Evolutionary conservation across 2,888 invertebrate genomes (phyloP).

Genomic region (Protophormia terraenovae): DNA sequence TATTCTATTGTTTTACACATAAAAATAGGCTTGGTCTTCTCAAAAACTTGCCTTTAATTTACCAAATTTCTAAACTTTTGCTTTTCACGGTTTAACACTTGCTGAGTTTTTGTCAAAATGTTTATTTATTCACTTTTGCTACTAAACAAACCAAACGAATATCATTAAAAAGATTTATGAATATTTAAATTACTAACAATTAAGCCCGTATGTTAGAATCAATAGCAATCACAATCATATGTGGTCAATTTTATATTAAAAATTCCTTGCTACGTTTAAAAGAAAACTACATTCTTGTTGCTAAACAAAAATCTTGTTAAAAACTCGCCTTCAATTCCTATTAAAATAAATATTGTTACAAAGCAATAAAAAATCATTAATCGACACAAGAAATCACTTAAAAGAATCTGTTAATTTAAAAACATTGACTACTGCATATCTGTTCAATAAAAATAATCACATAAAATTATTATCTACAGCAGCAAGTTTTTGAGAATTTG

Average conservation of each 20-base stretch:
- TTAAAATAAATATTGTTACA: constrained; percentile 16
- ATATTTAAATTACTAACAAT: not conserved
- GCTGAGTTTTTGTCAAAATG: constrained; percentile 59
- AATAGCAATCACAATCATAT: constrained; percentile 25
- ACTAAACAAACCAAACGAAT: not conserved
- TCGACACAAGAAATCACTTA: constrained; percentile 55
- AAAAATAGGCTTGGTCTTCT: not conserved
- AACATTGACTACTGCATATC: constrained; percentile 17
- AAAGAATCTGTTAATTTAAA: constrained; percentile 27
- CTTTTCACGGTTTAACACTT: constrained; percentile 26
- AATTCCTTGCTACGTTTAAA: not conserved
- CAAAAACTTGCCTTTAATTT: not conserved
- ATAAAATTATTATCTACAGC: constrained; percentile 16
- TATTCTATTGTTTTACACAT: not conserved
- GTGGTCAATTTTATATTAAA: constrained; percentile 24
- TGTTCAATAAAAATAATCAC: not conserved
- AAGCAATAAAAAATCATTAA: constrained; percentile 49
- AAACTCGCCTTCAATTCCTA: not conserved
- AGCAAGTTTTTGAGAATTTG: not conserved
- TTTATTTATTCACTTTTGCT: constrained; percentile 43
- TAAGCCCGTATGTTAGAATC: not conserved
- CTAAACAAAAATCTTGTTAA: not conserved
- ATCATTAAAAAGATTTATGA: constrained; percentile 52
- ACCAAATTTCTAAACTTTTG: not conserved
- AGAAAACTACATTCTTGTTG: constrained; percentile 10